phyloP scores from a whole-genome alignment of 2,113 vertebrate genomes.

The Motacilla tschutschensis region DNA sequence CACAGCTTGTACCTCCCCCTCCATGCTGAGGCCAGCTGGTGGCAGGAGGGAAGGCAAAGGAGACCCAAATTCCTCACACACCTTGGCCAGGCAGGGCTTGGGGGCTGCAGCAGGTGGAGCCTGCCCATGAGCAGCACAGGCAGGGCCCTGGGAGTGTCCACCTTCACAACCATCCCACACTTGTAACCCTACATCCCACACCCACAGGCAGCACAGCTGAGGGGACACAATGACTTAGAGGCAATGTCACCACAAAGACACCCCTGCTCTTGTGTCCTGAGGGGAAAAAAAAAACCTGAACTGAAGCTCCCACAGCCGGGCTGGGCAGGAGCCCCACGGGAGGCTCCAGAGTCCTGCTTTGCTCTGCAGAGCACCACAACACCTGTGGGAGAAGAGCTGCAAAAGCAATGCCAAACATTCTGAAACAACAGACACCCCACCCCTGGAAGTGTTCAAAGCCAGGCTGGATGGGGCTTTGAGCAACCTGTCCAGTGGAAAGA shows the following conservation, averaged over 20 bases:
- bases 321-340: neutral
- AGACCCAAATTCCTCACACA: neutral
- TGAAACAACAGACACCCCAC: fast-evolving
- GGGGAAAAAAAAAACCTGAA: neutral
- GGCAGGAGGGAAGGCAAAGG: neutral
- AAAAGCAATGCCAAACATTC: fast-evolving
- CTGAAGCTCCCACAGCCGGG: fast-evolving
- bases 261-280: neutral
- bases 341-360: neutral
- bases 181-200: neutral
- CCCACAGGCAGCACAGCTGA: neutral
- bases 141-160: neutral
- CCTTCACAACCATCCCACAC: neutral
- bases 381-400: neutral
- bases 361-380: neutral
- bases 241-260: neutral
- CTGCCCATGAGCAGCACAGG: neutral
- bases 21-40: fast-evolving
- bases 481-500: neutral
- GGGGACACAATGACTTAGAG: neutral
- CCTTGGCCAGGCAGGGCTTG: fast-evolving
- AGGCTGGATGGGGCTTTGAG: neutral
- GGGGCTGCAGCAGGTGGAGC: neutral
- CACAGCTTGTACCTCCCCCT: neutral
- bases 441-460: neutral